Conservation (phyloP, 2,113 vertebrate genomes). For the Gasterosteus aculeatus region DNA sequence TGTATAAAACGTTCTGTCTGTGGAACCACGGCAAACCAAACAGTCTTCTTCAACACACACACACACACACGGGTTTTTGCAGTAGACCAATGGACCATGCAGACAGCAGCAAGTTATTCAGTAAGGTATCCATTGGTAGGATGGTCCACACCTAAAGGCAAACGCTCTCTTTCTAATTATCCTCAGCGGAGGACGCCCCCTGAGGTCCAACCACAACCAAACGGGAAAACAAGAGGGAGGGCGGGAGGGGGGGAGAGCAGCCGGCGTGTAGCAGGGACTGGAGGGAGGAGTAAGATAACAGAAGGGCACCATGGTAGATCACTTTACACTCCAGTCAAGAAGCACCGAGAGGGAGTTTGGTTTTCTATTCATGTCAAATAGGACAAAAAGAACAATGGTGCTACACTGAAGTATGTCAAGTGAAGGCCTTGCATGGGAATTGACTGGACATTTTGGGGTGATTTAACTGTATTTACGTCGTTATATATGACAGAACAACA, state of each 20-base stretch:
- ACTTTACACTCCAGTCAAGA: constrained; percentile 43
- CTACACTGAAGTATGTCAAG: background rate
- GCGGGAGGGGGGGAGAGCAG: constrained; percentile 35
- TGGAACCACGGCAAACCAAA: background rate
- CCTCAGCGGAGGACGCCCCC: constrained; percentile 34
- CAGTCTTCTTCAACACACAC: background rate
- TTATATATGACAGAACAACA: no score
- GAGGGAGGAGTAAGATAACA: constrained; percentile 36
- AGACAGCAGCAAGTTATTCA: constrained; percentile 10
- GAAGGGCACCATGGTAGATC: constrained; percentile 42
- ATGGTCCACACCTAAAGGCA: constrained; percentile 30
- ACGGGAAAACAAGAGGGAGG: constrained; percentile 46
- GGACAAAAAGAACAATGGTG: background rate
- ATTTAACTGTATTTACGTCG: no score
- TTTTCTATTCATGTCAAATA: background rate
- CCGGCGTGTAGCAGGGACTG: constrained; percentile 46
- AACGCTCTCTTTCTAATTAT: constrained; percentile 53
- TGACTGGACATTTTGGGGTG: no score
- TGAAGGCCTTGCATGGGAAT: background rate
- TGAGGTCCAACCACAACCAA: constrained; percentile 32
- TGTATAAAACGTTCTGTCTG: background rate
- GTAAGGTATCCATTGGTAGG: background rate
- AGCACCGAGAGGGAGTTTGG: constrained; percentile 4
- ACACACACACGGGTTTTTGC: background rate
- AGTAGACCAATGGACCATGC: background rate